Percentiles rank a stretch among this genome's conserved stretches.
phyloP scores from a whole-genome alignment of 2,888 invertebrate species.

The Oxycera nigricornis region DNA sequence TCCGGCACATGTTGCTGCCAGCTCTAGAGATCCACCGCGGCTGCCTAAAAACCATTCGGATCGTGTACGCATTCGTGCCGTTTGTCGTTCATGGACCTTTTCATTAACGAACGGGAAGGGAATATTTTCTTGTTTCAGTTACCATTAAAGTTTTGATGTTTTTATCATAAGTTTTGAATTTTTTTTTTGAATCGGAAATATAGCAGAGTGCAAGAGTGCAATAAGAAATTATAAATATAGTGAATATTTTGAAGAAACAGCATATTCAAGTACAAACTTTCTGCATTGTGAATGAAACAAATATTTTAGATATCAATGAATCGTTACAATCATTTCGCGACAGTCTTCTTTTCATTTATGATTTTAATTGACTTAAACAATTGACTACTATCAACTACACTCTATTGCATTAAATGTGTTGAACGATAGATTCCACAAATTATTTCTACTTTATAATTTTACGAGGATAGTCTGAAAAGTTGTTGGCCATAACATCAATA shows the following conservation, averaged over 20 bases:
- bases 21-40: constrained; percentile 54
- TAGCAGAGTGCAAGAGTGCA: neutral
- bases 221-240: neutral
- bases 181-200: neutral
- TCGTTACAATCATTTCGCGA: too few relatives aligned
- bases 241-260: constrained; percentile 8
- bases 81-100: constrained; percentile 94
- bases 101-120: constrained; percentile 3
- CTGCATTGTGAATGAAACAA: constrained; percentile 31
- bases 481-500: too few relatives aligned
- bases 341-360: too few relatives aligned
- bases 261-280: neutral
- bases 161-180: neutral
- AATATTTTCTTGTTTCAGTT: constrained; percentile 11
- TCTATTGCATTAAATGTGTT: too few relatives aligned
- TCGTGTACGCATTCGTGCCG: constrained; percentile 94
- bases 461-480: too few relatives aligned
- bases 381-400: too few relatives aligned
- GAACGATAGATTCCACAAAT: too few relatives aligned
- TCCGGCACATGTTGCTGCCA: constrained; percentile 56
- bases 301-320: neutral
- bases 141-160: neutral
- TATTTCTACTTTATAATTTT: too few relatives aligned
- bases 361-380: too few relatives aligned
- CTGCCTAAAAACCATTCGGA: constrained; percentile 92